Percentiles rank a stretch among this genome's conserved stretches.
Conservation (phyloP, 2,113 vertebrate species). For the Ginglymostoma cirratum region DNA sequence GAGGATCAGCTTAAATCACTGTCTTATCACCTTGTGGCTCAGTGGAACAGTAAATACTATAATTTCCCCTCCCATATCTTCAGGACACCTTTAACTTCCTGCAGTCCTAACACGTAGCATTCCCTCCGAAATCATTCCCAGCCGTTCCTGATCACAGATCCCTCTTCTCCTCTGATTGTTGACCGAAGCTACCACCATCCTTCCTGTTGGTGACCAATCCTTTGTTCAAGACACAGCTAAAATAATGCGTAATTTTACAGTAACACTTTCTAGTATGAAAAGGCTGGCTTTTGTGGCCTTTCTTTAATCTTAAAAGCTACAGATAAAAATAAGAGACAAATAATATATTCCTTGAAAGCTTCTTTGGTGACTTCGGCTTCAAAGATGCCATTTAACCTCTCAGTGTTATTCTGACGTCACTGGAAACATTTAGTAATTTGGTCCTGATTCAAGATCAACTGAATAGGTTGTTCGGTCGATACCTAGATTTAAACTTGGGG, state of each 20-base stretch:
- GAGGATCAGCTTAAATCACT: too few species aligned
- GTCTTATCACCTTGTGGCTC: too few species aligned
- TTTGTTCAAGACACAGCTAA: background rate
- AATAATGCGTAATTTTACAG: background rate
- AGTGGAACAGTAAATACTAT: too few species aligned
- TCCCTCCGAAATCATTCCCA: too few species aligned
- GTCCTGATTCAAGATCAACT: background rate
- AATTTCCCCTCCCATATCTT: too few species aligned
- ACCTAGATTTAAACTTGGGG: background rate
- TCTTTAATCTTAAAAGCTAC: background rate
- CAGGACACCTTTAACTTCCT: too few species aligned
- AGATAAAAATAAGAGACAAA: background rate
- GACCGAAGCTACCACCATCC: too few species aligned
- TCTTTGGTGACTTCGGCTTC: background rate
- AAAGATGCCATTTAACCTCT: background rate
- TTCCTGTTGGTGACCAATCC: background rate
- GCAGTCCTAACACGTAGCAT: too few species aligned
- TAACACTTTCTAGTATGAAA: background rate
- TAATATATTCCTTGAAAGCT: background rate
- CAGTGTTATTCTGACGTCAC: background rate
- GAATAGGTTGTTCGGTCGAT: background rate
- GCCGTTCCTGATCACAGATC: too few species aligned
- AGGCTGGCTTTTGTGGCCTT: background rate
- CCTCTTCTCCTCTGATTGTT: too few species aligned
- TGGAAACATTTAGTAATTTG: slow-evolving; percentile 14